These are phyloP conservation scores for Alexandromys fortis DNA, from an alignment of 2,113 vertebrate species.

Conservation along the genomic window DNA sequence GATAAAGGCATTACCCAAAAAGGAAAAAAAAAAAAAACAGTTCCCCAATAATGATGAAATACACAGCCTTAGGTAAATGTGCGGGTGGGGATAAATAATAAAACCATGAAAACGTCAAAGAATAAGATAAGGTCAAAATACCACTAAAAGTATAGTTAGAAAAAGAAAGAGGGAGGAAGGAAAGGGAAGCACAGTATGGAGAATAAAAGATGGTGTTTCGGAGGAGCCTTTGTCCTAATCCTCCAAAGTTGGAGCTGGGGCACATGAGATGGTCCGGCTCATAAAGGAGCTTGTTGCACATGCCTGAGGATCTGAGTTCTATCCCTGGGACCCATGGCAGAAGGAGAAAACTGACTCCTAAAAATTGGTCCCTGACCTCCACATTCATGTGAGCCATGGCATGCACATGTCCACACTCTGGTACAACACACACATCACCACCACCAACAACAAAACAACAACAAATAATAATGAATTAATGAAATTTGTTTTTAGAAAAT, in stretches of 20 bases:
- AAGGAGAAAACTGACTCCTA: background rate
- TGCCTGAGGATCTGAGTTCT: background rate
- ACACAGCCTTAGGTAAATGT: background rate
- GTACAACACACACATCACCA: background rate
- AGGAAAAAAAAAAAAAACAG: background rate
- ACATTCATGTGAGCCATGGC: background rate
- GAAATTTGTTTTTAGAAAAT: background rate
- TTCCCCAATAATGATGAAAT: background rate
- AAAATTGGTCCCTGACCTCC: background rate
- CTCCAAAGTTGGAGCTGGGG: background rate
- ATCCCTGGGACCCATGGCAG: background rate
- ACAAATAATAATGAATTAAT: background rate
- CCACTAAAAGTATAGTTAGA: background rate
- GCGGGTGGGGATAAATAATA: background rate
- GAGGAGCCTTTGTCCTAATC: background rate
- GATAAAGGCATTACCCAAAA: background rate
- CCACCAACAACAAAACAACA: background rate
- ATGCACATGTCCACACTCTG: background rate
- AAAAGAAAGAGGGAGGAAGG: background rate
- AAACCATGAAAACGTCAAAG: background rate
- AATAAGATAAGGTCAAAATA: background rate
- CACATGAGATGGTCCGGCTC: background rate
- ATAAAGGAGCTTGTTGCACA: background rate
- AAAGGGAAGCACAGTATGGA: background rate
- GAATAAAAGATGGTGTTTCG: background rate